A percentile compares a stretch with the other conserved stretches of the same genome.
Evolutionary conservation across 2,888 invertebrate genomes (phyloP).

Genomic region (Spilosoma lubricipeda): DNA sequence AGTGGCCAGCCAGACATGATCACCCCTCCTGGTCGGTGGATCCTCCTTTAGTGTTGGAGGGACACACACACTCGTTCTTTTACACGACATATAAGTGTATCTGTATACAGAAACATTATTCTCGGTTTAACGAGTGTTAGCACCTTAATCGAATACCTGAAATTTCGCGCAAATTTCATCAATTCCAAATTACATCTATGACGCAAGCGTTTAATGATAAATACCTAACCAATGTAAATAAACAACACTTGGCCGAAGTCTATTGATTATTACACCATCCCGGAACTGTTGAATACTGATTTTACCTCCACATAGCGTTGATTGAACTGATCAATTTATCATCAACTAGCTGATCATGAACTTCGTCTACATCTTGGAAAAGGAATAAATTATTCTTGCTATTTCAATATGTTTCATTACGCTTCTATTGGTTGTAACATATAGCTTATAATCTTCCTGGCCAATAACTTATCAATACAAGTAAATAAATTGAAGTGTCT

Average conservation of each 20-base stretch:
- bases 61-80: too few relatives aligned
- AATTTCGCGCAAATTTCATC: neutral
- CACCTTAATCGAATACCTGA: constrained; percentile 10
- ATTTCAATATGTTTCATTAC: too few relatives aligned
- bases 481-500: too few relatives aligned
- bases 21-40: too few relatives aligned
- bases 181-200: neutral
- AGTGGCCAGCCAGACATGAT: too few relatives aligned
- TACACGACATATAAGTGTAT: neutral
- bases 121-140: neutral
- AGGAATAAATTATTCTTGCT: too few relatives aligned
- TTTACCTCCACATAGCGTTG: neutral
- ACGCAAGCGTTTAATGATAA: constrained; percentile 10
- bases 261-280: neutral
- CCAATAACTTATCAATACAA: too few relatives aligned
- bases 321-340: neutral
- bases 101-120: neutral
- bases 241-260: neutral
- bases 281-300: neutral
- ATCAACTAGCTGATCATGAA: neutral
- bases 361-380: too few relatives aligned
- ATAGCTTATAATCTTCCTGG: too few relatives aligned
- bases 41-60: too few relatives aligned
- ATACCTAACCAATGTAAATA: constrained; percentile 6
- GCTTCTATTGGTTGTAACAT: too few relatives aligned